phyloP scores from a whole-genome alignment of 2,797 vertebrate genomes.

The Adelosebastes latens region DNA sequence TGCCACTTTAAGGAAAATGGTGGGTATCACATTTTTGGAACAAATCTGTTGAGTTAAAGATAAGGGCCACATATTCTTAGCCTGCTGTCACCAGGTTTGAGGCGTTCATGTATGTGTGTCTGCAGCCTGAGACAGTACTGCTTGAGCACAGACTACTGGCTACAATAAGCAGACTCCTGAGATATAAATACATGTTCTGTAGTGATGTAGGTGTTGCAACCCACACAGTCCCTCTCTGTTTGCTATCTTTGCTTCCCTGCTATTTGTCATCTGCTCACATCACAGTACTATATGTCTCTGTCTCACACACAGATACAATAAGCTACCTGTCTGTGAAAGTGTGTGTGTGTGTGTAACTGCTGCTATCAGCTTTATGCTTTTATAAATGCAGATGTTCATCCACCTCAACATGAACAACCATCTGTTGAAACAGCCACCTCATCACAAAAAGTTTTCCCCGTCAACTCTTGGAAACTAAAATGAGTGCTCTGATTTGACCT shows the following conservation, averaged over 20 bases:
- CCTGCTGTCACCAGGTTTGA: slow-evolving; percentile 25
- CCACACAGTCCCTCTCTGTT: slow-evolving; percentile 59
- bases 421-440: slow-evolving; percentile 58
- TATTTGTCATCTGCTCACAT: slow-evolving; percentile 51
- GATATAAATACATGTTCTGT: slow-evolving; percentile 74
- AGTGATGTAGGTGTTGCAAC: slow-evolving; percentile 51
- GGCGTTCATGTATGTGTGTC: not conserved
- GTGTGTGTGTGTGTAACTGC: slow-evolving; percentile 15
- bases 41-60: slow-evolving; percentile 44
- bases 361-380: not conserved
- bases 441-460: slow-evolving; percentile 55
- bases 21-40: slow-evolving; percentile 25
- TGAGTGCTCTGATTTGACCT: slow-evolving; percentile 76
- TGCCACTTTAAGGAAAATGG: not conserved
- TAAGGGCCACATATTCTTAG: slow-evolving; percentile 56
- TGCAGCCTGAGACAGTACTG: slow-evolving; percentile 41
- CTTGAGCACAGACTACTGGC: slow-evolving; percentile 45
- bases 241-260: slow-evolving; percentile 37
- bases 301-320: slow-evolving; percentile 17
- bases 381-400: slow-evolving; percentile 20
- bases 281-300: slow-evolving; percentile 10
- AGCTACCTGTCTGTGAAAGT: not conserved
- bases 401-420: not conserved
- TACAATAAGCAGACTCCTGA: slow-evolving; percentile 44
- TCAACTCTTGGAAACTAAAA: slow-evolving; percentile 68